Evolutionary conservation across 1,140 invertebrate genomes (phyloP), one percentile per base, ranked within the genome.

Genomic region (Drosophila sechellia): DNA sequence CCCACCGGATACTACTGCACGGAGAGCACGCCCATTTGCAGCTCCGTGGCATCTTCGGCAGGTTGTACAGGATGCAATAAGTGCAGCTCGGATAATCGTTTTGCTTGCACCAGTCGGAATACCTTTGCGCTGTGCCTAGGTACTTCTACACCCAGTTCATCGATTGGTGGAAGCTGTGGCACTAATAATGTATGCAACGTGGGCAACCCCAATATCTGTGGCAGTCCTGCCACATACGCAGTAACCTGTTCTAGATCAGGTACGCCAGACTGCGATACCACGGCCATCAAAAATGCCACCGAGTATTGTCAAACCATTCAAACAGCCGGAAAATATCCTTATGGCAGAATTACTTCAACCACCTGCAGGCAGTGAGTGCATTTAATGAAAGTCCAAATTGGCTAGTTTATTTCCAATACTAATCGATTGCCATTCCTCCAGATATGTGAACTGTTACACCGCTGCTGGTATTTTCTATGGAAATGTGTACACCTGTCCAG

Each of bases 111-210:
- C 22, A 17, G 66, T 12, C 20, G 60, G 4, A 53, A 31, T 12
- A 78, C 61, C 0, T 81, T 78, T 3, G 69, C 74, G 5, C 5
- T 81, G 43, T 81, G 79, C 34, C 37, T 81, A 11, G 79, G 79
- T 5, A 10, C 11, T 0, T 0, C 0, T 4, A 59, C 31, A 0
- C 74, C 64, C 2, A 59, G 40, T 25, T 8, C 74, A 12, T 27
- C 25, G 20, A 55, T 83, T 5, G 54, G 31, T 0, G 79, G 79
- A 48, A 69, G 17, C 12, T 81, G 79, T 37, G 61, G 68, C 2
- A 11, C 59, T 0, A 11, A 31, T 11, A 52, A 20, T 15, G 68
- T 81, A 3, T 81, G 79, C 49, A 83, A 60, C 37, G 0, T 45
- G 5, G 8, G 53, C 0, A 55, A 74, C 31, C 5, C 12, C 0